A percentile compares a stretch with the other conserved stretches of the same genome.
phyloP scores from a whole-genome alignment of 2,113 vertebrate species.

The Acrocephalus arundinaceus region DNA sequence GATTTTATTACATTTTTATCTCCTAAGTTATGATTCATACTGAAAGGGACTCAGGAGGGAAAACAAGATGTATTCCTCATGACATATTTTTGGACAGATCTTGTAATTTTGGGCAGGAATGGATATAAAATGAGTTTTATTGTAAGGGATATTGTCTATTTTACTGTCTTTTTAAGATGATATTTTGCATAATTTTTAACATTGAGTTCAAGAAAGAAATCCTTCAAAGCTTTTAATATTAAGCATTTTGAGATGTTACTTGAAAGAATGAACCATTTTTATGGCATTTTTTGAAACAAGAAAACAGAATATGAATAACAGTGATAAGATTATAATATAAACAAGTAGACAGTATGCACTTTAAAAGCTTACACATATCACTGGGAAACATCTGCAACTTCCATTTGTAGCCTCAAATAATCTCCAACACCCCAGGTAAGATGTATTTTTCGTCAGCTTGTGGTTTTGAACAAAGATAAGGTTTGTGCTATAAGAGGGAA shows the following conservation, averaged over 20 bases:
- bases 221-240: neutral
- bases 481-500: neutral
- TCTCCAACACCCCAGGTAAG: neutral
- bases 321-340: neutral
- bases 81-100: neutral
- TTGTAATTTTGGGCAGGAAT: neutral
- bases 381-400: neutral
- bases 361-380: neutral
- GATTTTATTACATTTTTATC: neutral
- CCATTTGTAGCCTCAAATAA: conserved; percentile 26
- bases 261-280: neutral
- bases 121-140: neutral
- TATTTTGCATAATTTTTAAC: neutral
- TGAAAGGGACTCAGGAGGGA: neutral
- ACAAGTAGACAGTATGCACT: neutral
- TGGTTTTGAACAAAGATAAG: neutral
- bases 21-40: neutral
- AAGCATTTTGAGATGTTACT: neutral
- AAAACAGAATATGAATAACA: neutral
- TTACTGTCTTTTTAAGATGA: neutral
- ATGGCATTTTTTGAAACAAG: neutral
- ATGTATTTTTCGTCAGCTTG: neutral
- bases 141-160: neutral
- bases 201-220: neutral
- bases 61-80: neutral